Conservation (phyloP, 2,113 vertebrate genomes). For the Ictalurus punctatus region DNA sequence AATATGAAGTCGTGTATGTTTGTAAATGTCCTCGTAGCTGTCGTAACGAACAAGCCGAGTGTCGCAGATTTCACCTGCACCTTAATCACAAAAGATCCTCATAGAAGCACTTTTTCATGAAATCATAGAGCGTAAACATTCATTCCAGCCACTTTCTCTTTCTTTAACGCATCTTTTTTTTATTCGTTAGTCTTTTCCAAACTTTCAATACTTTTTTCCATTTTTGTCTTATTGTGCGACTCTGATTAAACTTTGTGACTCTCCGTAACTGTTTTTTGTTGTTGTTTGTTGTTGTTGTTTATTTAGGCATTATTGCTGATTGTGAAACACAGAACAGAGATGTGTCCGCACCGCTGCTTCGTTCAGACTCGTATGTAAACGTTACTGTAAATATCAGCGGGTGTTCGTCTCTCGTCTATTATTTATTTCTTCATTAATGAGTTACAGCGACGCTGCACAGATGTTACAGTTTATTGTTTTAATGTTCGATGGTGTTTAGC, state of each 20-base stretch:
- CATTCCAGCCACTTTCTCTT: not conserved
- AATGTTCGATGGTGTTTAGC: not conserved
- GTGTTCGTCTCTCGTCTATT: not conserved
- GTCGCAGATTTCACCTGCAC: not conserved
- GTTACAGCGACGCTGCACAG: not conserved
- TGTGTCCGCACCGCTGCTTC: not conserved
- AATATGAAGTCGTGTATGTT: not conserved
- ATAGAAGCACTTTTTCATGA: constrained; percentile 5
- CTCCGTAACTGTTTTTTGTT: not conserved
- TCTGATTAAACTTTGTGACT: not conserved
- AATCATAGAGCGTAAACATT: not conserved
- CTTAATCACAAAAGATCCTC: not conserved
- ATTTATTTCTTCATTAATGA: not conserved
- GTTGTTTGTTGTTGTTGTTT: not conserved
- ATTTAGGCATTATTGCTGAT: not conserved
- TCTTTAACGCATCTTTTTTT: not conserved
- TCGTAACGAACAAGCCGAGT: not conserved
- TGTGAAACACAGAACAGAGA: not conserved
- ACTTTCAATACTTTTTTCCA: not conserved
- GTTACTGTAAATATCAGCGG: not conserved
- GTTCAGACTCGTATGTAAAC: not conserved
- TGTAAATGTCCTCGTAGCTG: not conserved
- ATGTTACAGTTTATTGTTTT: not conserved
- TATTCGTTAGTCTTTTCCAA: not conserved
- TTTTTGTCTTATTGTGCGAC: not conserved